Conservation (phyloP, 2,797 vertebrate species). For the Columba guinea region DNA sequence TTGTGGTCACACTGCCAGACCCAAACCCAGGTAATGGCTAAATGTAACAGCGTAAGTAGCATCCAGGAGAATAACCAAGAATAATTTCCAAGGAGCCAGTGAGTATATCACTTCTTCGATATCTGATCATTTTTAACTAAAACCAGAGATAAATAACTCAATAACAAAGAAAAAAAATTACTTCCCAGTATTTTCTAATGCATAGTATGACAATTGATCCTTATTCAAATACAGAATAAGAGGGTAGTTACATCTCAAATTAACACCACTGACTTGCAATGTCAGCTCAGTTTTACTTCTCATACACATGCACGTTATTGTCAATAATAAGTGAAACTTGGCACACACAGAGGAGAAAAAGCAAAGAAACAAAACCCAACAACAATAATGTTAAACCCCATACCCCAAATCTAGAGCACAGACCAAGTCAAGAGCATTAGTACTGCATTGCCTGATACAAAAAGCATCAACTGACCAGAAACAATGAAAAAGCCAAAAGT, state of each 20-base stretch:
- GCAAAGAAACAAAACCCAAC: rapidly evolving
- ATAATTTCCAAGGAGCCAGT: background rate
- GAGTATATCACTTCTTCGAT: background rate
- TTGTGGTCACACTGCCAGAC: background rate
- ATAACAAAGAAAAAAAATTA: background rate
- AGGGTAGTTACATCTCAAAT: background rate
- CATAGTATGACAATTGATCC: background rate
- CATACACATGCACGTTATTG: background rate
- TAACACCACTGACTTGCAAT: background rate
- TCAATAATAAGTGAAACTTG: background rate
- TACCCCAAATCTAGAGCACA: background rate
- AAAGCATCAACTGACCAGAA: background rate
- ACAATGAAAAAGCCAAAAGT: background rate
- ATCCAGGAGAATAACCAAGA: background rate
- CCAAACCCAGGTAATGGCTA: background rate
- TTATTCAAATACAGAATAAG: background rate
- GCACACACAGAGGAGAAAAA: background rate
- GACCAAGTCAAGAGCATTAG: background rate
- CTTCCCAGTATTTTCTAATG: background rate
- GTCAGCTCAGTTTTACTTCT: background rate
- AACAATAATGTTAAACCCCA: background rate
- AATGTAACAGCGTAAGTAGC: background rate
- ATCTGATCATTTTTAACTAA: background rate
- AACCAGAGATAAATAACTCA: background rate
- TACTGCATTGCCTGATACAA: background rate